Base-by-base conservation (phyloP, 2,888 invertebrate genomes). In the Calliopum simillimum region DNA sequence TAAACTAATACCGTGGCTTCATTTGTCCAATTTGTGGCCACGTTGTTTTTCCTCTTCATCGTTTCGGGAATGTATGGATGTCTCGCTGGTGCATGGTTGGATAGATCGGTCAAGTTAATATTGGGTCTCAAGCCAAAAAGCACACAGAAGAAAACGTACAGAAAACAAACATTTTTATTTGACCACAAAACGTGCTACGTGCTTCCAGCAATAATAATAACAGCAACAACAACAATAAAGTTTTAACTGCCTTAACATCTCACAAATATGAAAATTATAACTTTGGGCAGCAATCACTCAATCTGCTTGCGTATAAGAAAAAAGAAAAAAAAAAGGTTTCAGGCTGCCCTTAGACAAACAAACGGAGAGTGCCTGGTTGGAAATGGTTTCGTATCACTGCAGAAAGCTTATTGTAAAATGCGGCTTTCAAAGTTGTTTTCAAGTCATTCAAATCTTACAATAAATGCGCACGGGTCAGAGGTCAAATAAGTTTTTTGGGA, bases 251-350 rank as follows among this genome's bases (percentile, higher is more conserved):
- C 59, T 67, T 69, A 72, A 69, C 74, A 76, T 71, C 76, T 80
- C 68, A 78, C 82, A 84, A 84, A 84, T 84, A 83, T 84, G 84
- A 84, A 84, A 84, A 84, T 84, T 84, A 84, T 84, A 84, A 84
- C 83, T 84, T 84, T 81, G 79, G 82, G 82, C 84, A 84, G 84
- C 84, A 84, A 84, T 84, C 84, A 84, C 84, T 84, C 84, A 84
- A 84, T 84, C 84, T 84, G 81, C 72, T 76, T 81, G 77, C 74
- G 66, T 74, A n/a, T n/a, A n/a, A 72, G 74, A 74, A 72, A 71
- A 71, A 69, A 71, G 8, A 33, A 33, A 33, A 33, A 33, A 33
- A 33, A 33, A 33, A 33, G 5, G 8, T 33, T 33, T 33, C 33
- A 33, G 33, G 8, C 8, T 33, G 33, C 33, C 33, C 33, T 33